Evolutionary conservation across 2,797 vertebrate species (phyloP).

Genomic region (Orientallactaga sibirica): DNA sequence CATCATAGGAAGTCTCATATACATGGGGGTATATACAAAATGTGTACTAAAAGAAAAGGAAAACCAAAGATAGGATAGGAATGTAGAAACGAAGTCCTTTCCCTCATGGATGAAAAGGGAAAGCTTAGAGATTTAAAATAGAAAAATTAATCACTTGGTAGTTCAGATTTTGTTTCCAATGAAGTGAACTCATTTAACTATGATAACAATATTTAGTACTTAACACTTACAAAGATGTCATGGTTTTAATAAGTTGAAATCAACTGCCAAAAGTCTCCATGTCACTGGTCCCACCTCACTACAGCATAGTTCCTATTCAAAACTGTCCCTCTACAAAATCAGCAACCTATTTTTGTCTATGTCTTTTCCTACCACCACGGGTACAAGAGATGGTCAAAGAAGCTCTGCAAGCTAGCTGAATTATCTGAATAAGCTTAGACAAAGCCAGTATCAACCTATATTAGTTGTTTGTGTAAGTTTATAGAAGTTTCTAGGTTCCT

Average conservation of each 20-base stretch:
- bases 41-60: background rate
- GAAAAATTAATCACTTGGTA: background rate
- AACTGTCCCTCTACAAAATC: background rate
- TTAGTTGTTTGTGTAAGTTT: background rate
- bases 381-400: background rate
- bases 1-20: background rate
- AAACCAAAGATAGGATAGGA: background rate
- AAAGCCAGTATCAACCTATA: background rate
- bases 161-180: background rate
- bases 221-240: background rate
- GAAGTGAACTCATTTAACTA: background rate
- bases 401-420: background rate
- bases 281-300: background rate
- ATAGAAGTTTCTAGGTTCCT: background rate
- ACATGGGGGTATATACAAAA: background rate
- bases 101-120: background rate
- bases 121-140: slow-evolving; percentile 4
- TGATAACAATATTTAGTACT: background rate
- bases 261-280: background rate
- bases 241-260: slow-evolving; percentile 36
- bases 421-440: background rate
- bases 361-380: background rate
- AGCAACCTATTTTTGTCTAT: background rate
- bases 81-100: background rate
- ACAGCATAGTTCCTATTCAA: background rate